Evolutionary conservation across 2,888 invertebrate species (phyloP).

Genomic region (Hypselothyrea guttata): DNA sequence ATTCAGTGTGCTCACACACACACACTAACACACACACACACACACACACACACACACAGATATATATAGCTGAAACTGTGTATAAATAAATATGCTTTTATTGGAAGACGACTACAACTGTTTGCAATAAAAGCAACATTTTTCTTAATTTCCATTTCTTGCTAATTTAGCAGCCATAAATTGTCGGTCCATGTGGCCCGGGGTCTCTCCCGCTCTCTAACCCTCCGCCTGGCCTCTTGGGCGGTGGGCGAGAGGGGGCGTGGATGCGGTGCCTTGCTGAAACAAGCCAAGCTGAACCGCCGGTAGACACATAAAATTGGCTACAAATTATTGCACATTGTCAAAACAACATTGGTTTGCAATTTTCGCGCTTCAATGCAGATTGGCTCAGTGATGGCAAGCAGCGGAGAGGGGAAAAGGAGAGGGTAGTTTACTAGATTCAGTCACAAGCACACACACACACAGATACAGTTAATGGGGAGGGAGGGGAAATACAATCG

Average conservation of each 20-base stretch:
- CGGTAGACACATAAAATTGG: constrained; percentile 76
- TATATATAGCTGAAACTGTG: constrained; percentile 19
- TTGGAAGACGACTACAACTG: constrained; percentile 77
- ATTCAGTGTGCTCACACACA: constrained; percentile 28
- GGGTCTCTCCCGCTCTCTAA: constrained; percentile 27
- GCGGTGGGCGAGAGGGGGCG: constrained; percentile 1
- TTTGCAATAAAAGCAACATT: constrained; percentile 77
- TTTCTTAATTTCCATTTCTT: constrained; percentile 77
- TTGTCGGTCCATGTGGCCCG: constrained; percentile 63
- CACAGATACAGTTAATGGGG: constrained; percentile 6
- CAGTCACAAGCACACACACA: constrained; percentile 7
- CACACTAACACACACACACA: too few relatives aligned
- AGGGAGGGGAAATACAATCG: constrained; percentile 33
- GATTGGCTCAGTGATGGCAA: constrained; percentile 56
- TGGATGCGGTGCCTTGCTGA: constrained; percentile 19
- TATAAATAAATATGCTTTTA: constrained; percentile 74
- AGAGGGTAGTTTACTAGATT: background rate
- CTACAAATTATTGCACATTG: constrained; percentile 80
- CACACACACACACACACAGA: too few relatives aligned
- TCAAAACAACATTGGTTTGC: constrained; percentile 81
- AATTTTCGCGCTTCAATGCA: constrained; percentile 80
- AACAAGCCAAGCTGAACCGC: constrained; percentile 67
- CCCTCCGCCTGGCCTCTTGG: too few relatives aligned
- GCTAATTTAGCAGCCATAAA: constrained; percentile 77
- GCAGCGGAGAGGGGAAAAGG: background rate